Evolutionary conservation across 2,797 vertebrate species (phyloP), one percentile per base, ranked within the genome.

Genomic region (Alcedo atthis): DNA sequence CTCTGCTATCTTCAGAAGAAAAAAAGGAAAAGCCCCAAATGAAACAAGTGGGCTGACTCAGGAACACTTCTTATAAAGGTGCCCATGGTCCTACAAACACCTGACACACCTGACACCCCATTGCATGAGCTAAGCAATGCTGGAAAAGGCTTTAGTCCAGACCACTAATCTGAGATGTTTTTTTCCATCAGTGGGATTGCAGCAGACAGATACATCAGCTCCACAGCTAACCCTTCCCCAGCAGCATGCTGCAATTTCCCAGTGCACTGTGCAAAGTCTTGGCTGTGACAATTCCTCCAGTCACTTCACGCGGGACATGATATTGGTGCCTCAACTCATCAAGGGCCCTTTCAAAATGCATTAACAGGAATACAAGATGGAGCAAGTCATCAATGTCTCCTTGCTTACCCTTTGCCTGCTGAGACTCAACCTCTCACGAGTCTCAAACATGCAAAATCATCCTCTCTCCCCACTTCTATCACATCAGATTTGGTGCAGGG

Each of bases 151-250:
- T 90, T 95, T 67, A 55, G 93, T 73, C 73, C 63, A 88, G 61
- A 91, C 42, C 63, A 69, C 63, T 84, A 37, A 83, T 90, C 40
- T 42, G 69, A 77, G 30, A 58, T 69, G 57, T 7, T 71, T 92
- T 91, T 90, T 94, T 49, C 92, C 85, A 24, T 88, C 76, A 95
- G 68, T 51, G 45, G n/a, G 63, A 59, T 18, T 87, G 71, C 75
- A 73, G 30, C 35, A 87, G 77, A 42, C 69, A 87, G 66, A 22
- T 37, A 32, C 32, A 59, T 93, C 73, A 62, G 66, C 63, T 68
- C 46, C 53, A 61, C 80, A 48, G 51, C 68, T 51, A 67, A 70
- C 43, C 51, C 81, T n/a, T 88, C 55, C 37, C 8, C 73, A 91
- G 51, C 9, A 49, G 67, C 8, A 5, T 46, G 77, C 89, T 81